Base-by-base conservation (phyloP, 1,140 invertebrate species). In the Homalodisca vitripennis region DNA sequence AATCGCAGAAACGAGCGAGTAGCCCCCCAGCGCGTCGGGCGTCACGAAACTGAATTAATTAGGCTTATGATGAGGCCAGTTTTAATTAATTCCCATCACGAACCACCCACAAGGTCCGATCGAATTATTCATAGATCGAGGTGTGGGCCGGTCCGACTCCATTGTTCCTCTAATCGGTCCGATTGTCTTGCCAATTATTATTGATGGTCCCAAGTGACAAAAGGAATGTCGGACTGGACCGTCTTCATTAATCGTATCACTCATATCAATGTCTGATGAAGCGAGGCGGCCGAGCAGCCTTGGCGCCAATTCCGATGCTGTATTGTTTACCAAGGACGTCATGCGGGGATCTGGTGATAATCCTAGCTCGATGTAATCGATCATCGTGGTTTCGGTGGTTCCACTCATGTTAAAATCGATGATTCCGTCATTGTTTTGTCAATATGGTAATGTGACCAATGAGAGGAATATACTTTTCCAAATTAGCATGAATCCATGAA, bases 181-280 rank as follows among this genome's bases (percentile, higher is more conserved):
- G 55, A 60, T 60, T 60, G 55, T 60, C 55, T 60, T 60, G 55
- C 55, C 55, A 60, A 60, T 60, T 60, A 60, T 60, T 60, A 60
- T 60, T 60, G 55, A 60, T 60, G 55, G 29, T 26, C 29, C 55
- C 55, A 26, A 24, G 55, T 60, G 55, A 60, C 55, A 60, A 60
- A 60, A 60, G 55, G 55, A 60, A 60, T 60, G 55, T 26, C 29
- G 55, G 55, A 60, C 10, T 26, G 6, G 14, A 22, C 55, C 26
- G 55, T 60, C 55, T 60, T 60, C 55, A 60, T 60, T 60, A 60
- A 60, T 60, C 55, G 55, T 60, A 60, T 60, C 48, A 41, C n/a
- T n/a, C n/a, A 17, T 41, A 41, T 41, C 34, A 41, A 10, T 41
- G 34, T 41, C 34, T 41, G 34, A 41, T 41, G n/a, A n/a, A n/a